phyloP scores from a whole-genome alignment of 1,140 invertebrate species.

The Drosophila murphyi region DNA sequence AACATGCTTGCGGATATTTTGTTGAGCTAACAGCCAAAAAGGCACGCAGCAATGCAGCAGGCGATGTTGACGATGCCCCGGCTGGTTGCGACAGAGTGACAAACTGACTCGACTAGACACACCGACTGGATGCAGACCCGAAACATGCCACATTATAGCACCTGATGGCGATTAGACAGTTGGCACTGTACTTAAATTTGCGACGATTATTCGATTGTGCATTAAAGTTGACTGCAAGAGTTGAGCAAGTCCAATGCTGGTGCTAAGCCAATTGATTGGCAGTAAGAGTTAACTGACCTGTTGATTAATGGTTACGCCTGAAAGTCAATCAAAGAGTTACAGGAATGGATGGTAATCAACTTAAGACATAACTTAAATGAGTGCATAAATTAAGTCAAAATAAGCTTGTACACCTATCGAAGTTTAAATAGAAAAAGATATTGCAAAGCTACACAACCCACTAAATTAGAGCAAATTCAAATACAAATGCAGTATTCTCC shows the following conservation, averaged over 20 bases:
- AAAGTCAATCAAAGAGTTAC: background rate
- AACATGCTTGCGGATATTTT: constrained; percentile 73
- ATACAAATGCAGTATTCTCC: background rate
- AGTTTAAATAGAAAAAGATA: background rate
- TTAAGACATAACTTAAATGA: background rate
- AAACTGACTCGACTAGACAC: constrained; percentile 57
- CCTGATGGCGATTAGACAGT: constrained; percentile 67
- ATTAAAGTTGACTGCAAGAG: background rate
- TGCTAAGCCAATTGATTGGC: constrained; percentile 45
- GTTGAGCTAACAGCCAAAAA: constrained; percentile 63
- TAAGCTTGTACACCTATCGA: no score
- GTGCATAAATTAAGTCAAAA: no score
- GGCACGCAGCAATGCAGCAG: constrained; percentile 70
- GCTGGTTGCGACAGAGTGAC: constrained; percentile 47
- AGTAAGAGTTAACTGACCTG: constrained; percentile 37
- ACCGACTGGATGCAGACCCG: background rate
- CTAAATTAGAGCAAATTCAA: background rate
- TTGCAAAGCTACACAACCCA: background rate
- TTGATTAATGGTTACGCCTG: constrained; percentile 45
- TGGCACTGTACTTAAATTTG: constrained; percentile 51
- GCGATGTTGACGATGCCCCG: constrained; percentile 39
- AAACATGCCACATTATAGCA: constrained; percentile 62
- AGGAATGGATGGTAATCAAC: no score
- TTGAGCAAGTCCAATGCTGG: background rate
- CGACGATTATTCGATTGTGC: constrained; percentile 3